phyloP scores from a whole-genome alignment of 1,140 invertebrate species.

The Trachymyrmex septentrionalis region DNA sequence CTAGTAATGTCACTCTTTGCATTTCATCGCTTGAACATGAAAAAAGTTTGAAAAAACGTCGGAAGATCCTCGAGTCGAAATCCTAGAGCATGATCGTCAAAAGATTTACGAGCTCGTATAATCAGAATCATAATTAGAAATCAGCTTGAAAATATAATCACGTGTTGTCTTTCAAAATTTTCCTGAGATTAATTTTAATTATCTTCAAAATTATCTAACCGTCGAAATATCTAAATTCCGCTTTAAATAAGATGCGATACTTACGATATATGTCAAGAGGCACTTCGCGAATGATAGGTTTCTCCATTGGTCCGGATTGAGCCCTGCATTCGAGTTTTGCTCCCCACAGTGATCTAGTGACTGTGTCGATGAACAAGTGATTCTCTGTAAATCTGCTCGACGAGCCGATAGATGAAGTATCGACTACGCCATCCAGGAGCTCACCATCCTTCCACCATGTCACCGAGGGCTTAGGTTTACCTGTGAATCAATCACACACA shows the following conservation, averaged over 20 bases:
- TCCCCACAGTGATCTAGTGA: slow-evolving; percentile 88
- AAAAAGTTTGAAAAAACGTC: slow-evolving; percentile 11
- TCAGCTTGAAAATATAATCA: background rate
- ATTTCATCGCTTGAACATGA: slow-evolving; percentile 31
- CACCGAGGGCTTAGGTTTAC: slow-evolving; percentile 91
- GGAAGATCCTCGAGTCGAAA: background rate
- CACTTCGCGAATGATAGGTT: slow-evolving; percentile 88
- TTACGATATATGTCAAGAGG: slow-evolving; percentile 90
- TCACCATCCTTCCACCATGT: slow-evolving; percentile 93
- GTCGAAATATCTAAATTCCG: background rate
- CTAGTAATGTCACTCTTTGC: slow-evolving; percentile 23
- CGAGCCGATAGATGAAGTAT: slow-evolving; percentile 87
- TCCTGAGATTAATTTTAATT: background rate
- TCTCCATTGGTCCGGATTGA: slow-evolving; percentile 88
- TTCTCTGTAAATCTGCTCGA: slow-evolving; percentile 89
- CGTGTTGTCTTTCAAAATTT: background rate
- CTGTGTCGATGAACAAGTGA: slow-evolving; percentile 89
- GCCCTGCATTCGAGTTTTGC: slow-evolving; percentile 90
- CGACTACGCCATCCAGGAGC: slow-evolving; percentile 90
- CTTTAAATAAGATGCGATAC: slow-evolving; percentile 76
- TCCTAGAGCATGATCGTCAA: slow-evolving; percentile 3
- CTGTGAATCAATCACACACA: slow-evolving; percentile 79
- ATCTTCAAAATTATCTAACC: background rate
- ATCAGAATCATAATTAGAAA: background rate
- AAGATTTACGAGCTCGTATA: slow-evolving; percentile 34